phyloP scores from a whole-genome alignment of 2,888 invertebrate species.

The Agriotes lineatus region DNA sequence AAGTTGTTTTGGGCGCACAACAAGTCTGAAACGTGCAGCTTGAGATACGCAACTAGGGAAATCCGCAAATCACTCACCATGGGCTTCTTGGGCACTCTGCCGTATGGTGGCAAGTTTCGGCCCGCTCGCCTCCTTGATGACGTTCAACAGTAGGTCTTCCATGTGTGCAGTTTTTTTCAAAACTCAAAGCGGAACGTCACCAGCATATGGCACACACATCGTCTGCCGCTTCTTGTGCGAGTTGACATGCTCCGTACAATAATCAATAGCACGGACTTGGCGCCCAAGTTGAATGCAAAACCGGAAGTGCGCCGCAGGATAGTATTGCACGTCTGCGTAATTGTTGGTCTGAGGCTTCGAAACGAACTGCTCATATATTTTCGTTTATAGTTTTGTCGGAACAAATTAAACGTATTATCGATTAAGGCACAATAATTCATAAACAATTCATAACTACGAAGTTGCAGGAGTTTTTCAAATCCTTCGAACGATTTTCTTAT shows the following conservation, averaged over 20 bases:
- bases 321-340: background rate
- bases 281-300: background rate
- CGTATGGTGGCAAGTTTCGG: slow-evolving; percentile 81
- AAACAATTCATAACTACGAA: too few species aligned
- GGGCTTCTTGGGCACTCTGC: slow-evolving; percentile 88
- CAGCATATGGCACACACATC: slow-evolving; percentile 27
- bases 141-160: slow-evolving; percentile 89
- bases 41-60: background rate
- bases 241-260: slow-evolving; percentile 43
- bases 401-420: too few species aligned
- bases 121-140: slow-evolving; percentile 86
- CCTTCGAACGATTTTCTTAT: too few species aligned
- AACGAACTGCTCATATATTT: too few species aligned
- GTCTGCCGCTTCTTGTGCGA: slow-evolving; percentile 26
- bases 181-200: slow-evolving; percentile 5
- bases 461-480: too few species aligned
- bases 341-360: too few species aligned
- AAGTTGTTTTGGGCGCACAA: slow-evolving; percentile 82
- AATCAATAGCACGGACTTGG: background rate
- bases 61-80: slow-evolving; percentile 72
- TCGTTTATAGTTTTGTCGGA: too few species aligned
- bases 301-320: background rate
- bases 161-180: slow-evolving; percentile 65
- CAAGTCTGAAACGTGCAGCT: slow-evolving; percentile 72
- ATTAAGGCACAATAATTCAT: too few species aligned